Conservation (phyloP, 2,113 vertebrate species). For the Rousettus leschenaultii region DNA sequence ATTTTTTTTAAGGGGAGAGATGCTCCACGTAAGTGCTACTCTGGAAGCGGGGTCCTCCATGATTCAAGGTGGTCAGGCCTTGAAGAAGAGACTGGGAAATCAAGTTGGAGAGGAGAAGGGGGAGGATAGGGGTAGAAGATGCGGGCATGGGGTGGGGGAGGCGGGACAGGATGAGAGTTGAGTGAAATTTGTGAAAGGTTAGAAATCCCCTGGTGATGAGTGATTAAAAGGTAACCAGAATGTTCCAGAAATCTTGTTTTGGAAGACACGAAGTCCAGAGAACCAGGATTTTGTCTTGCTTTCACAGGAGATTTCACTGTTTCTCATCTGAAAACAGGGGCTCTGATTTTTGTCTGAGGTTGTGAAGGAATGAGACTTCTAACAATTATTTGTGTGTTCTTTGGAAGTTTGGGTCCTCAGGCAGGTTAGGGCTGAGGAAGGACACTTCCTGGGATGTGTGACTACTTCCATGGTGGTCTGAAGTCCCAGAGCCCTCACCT, state of each 20-base stretch:
- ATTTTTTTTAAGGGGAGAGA: not conserved
- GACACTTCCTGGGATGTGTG: not conserved
- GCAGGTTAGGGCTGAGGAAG: not conserved
- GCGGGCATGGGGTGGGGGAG: not conserved
- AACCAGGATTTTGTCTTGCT: not conserved
- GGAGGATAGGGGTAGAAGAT: not conserved
- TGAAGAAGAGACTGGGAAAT: not conserved
- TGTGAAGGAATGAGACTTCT: not conserved
- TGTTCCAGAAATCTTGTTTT: slow-evolving; percentile 19
- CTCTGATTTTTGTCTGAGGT: not conserved
- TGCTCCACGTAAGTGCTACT: not conserved
- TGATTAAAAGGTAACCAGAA: slow-evolving; percentile 4
- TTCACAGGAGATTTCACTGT: not conserved
- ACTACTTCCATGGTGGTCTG: not conserved
- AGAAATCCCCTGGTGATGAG: not conserved
- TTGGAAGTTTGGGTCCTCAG: not conserved
- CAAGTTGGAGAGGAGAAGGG: not conserved
- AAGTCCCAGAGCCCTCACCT: not conserved
- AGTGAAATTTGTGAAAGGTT: not conserved
- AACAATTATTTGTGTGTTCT: not conserved
- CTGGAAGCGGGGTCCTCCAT: not conserved
- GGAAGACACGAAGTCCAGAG: slow-evolving; percentile 21
- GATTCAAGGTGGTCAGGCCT: not conserved
- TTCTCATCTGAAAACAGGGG: slow-evolving; percentile 20
- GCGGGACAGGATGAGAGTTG: not conserved